phyloP scores from a whole-genome alignment of 2,797 vertebrate genomes.

The Pseudocheirus occidentalis region DNA sequence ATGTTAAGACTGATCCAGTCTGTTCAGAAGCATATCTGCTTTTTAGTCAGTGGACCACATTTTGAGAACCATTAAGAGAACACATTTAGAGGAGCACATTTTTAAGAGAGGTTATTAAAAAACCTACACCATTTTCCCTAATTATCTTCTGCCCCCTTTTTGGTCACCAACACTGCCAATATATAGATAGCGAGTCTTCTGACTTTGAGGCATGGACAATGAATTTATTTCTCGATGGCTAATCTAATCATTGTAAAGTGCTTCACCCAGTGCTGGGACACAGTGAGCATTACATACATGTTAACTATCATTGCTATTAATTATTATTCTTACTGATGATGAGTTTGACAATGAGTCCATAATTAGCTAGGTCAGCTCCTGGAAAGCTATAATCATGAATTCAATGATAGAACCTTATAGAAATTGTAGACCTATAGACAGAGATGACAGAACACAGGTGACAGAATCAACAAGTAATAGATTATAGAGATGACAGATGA shows the following conservation, averaged over 20 bases:
- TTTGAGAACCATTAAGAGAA: background rate
- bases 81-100: background rate
- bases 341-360: background rate
- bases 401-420: background rate
- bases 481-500: background rate
- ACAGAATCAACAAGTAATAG: background rate
- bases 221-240: background rate
- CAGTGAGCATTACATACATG: background rate
- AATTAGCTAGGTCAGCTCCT: background rate
- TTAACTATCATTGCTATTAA: background rate
- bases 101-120: background rate
- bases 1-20: background rate
- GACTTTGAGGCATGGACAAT: background rate
- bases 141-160: background rate
- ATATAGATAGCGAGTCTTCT: background rate
- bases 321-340: background rate
- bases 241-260: background rate
- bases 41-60: background rate
- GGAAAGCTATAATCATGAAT: background rate
- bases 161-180: background rate
- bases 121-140: background rate
- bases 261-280: background rate
- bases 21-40: background rate
- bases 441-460: background rate
- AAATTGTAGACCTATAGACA: background rate